A percentile compares a stretch with the other conserved stretches of the same genome.
Evolutionary conservation across 2,888 invertebrate species (phyloP).

Genomic region (Polylopha cassiicola): DNA sequence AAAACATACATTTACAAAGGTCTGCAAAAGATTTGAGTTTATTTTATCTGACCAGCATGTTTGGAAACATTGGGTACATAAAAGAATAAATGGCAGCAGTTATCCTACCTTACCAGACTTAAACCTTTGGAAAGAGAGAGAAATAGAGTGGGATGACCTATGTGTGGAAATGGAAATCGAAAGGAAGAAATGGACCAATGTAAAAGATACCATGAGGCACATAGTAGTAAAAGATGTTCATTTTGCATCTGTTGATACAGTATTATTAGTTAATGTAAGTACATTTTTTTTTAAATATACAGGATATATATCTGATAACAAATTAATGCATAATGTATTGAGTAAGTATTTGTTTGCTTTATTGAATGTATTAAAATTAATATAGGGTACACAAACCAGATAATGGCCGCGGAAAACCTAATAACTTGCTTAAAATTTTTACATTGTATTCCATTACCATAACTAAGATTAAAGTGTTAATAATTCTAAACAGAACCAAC

Average conservation of each 20-base stretch:
- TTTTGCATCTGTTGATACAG: constrained; percentile 77
- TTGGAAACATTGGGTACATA: constrained; percentile 74
- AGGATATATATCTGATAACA: no score
- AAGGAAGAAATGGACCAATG: constrained; percentile 72
- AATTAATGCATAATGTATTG: no score
- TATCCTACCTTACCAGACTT: constrained; percentile 61
- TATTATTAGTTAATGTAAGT: constrained; percentile 76
- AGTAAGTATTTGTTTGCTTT: no score
- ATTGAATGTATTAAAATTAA: no score
- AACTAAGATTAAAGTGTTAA: no score
- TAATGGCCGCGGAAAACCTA: no score
- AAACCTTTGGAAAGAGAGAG: constrained; percentile 52
- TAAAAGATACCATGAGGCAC: constrained; percentile 61
- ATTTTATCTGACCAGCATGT: constrained; percentile 75
- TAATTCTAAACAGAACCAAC: no score
- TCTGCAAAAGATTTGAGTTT: constrained; percentile 74
- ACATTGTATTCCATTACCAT: no score
- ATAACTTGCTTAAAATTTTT: no score
- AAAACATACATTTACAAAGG: constrained; percentile 69
- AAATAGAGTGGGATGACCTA: constrained; percentile 74
- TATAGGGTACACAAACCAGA: no score
- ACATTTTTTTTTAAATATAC: constrained; percentile 3
- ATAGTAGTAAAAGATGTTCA: constrained; percentile 72
- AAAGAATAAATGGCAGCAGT: constrained; percentile 49
- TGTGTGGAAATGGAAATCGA: constrained; percentile 80